Percentiles rank a stretch among this genome's conserved stretches.
phyloP scores from a whole-genome alignment of 2,113 vertebrate species.

The Siniperca chuatsi region DNA sequence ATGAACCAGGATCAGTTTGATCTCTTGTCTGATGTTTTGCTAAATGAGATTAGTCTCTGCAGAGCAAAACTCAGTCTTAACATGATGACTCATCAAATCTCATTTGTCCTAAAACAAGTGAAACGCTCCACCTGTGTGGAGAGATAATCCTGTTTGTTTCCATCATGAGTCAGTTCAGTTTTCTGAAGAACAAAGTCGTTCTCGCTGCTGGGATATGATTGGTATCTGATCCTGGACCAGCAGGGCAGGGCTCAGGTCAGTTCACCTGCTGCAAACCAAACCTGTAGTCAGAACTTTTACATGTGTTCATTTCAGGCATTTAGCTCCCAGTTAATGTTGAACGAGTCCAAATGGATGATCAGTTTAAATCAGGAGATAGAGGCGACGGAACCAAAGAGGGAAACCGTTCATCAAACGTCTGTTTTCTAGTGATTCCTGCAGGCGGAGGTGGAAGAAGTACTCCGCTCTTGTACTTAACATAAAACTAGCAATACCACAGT shows the following conservation, averaged over 20 bases:
- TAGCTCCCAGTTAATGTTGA: background rate
- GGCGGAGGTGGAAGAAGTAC: background rate
- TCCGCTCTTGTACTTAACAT: too few relatives aligned
- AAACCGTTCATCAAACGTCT: background rate
- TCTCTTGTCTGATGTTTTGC: constrained; percentile 1
- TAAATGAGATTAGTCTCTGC: constrained; percentile 24
- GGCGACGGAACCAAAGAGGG: background rate
- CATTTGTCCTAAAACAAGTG: background rate
- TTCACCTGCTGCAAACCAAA: background rate
- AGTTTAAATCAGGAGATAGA: background rate
- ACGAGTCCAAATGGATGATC: background rate
- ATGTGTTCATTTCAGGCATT: background rate
- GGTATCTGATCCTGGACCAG: constrained; percentile 4
- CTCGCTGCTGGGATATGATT: background rate
- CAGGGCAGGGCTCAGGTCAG: background rate
- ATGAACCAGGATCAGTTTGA: background rate
- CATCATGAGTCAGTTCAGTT: background rate
- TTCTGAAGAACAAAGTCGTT: background rate
- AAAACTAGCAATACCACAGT: too few relatives aligned
- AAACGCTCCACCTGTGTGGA: background rate
- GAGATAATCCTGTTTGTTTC: background rate
- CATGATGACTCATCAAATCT: constrained; percentile 15
- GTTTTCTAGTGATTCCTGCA: background rate
- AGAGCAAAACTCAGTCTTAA: background rate
- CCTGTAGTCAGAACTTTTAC: background rate